Base-by-base conservation (phyloP, 1,140 invertebrate species). In the Oedothorax gibbosus region DNA sequence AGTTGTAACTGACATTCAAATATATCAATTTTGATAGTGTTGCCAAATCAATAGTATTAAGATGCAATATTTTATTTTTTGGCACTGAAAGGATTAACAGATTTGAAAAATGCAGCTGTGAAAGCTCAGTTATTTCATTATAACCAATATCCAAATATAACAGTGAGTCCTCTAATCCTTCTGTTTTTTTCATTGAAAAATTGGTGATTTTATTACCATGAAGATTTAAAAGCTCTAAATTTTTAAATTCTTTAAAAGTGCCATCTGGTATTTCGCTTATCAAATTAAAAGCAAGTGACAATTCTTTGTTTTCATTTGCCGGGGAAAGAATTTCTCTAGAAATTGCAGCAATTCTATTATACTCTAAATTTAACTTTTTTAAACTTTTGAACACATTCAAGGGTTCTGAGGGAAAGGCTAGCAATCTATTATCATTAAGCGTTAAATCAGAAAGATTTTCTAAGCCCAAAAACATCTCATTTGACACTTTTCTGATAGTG, bases 371-470 rank as follows among this genome's bases (percentile, higher is more conserved):
- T 0, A 98, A 91, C 20, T 93, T 92, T 14, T 92, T 92, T 4
- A 98, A 90, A n/a, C 92, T 93, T 0, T 94, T 93, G 21, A 97
- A 89, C 8, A 94, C 92, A 20, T 93, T 93, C 6, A 97, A 90
- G 10, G 95, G 95, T 18, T 93, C 93, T 1, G 94, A 93, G 1
- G 96, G 96, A 53, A 97, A 93, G 5, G 96, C 89, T 0, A 97
- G 90, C 66, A 97, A 95, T 84, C 96, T 96, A 89, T 97, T 97
- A 88, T 98, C 96, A 88, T 94, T 93, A 4, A 98, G 90, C n/a
- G 94, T 93, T 9, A 98, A 90, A 12, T 93, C 94, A 89, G 95
- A 93, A 11, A 98, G 89, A 85, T 92, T 94, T 21, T 92, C 92
- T 71, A 97, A 89, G 2, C 95, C 95, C 88, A 96, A 94, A 88